Percentiles rank a stretch among this genome's conserved stretches.
These are phyloP conservation scores for Heteromormyrus szaboi DNA, from an alignment of 2,797 vertebrate genomes.

Conservation along the genomic window DNA sequence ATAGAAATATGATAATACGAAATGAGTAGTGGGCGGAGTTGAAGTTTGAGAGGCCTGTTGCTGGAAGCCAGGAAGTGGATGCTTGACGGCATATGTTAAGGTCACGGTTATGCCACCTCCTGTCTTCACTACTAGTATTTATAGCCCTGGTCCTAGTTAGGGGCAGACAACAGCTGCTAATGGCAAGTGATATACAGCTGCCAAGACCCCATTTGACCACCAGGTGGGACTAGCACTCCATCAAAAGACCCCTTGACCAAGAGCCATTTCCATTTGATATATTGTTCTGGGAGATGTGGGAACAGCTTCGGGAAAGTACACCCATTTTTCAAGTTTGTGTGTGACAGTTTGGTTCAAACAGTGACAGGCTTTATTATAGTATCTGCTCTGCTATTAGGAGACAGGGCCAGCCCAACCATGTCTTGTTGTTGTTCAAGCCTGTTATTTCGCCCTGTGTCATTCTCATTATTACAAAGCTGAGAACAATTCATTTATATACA, in stretches of 20 bases:
- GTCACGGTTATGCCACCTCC: neutral
- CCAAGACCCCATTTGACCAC: conserved; percentile 5
- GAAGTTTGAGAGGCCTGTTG: neutral
- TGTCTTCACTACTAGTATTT: conserved; percentile 3
- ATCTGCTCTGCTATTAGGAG: neutral
- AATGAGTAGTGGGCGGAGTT: neutral
- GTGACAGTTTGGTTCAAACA: neutral
- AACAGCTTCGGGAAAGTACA: neutral
- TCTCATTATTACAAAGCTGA: neutral
- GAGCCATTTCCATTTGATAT: neutral
- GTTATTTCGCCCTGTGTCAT: neutral
- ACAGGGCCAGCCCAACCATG: neutral
- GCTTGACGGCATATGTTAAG: neutral
- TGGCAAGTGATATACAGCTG: neutral
- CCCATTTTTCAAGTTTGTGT: neutral
- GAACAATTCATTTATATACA: neutral
- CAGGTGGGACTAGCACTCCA: conserved; percentile 10
- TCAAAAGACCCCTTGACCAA: neutral
- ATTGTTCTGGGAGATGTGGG: neutral
- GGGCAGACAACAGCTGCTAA: neutral
- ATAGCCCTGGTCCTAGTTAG: neutral
- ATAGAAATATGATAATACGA: neutral
- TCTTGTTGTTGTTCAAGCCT: neutral
- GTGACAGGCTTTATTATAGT: neutral
- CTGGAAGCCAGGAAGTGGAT: neutral